Conservation (phyloP, 2,888 invertebrate species). For the Mantis religiosa region DNA sequence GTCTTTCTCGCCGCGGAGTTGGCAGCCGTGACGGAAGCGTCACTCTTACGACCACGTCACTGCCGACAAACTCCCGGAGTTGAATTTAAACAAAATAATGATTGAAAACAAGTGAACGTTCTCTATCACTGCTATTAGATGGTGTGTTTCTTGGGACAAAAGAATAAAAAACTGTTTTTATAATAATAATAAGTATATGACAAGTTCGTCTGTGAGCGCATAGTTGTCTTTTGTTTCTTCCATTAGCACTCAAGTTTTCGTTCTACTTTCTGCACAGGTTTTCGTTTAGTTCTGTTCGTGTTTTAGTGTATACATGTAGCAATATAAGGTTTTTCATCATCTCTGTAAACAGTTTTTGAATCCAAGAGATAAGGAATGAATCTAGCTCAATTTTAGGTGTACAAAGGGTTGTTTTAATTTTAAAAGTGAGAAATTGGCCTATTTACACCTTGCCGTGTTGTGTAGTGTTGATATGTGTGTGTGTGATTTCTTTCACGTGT, state of each 20-base stretch:
- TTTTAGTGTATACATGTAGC: background rate
- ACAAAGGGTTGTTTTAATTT: background rate
- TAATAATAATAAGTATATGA: background rate
- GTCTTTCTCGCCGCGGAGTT: conserved; percentile 29
- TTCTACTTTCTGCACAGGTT: background rate
- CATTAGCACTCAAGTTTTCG: background rate
- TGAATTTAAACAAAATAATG: background rate
- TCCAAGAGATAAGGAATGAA: background rate
- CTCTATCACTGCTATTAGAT: conserved; percentile 2
- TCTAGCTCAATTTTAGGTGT: conserved; percentile 15
- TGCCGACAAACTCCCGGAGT: background rate
- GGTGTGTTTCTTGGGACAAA: background rate
- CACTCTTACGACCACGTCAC: background rate
- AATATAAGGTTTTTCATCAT: background rate
- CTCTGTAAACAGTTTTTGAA: background rate
- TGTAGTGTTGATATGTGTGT: background rate
- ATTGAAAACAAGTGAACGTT: background rate
- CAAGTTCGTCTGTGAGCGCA: background rate
- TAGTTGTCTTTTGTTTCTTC: background rate
- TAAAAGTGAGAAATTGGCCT: background rate
- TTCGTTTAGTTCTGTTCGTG: background rate
- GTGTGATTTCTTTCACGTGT: background rate
- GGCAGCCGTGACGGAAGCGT: background rate
- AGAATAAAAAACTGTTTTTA: background rate
- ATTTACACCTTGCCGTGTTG: background rate